Base-by-base conservation (phyloP, 37 sponge, comb jelly and placozoan genomes). In the Oopsacas minuta region DNA sequence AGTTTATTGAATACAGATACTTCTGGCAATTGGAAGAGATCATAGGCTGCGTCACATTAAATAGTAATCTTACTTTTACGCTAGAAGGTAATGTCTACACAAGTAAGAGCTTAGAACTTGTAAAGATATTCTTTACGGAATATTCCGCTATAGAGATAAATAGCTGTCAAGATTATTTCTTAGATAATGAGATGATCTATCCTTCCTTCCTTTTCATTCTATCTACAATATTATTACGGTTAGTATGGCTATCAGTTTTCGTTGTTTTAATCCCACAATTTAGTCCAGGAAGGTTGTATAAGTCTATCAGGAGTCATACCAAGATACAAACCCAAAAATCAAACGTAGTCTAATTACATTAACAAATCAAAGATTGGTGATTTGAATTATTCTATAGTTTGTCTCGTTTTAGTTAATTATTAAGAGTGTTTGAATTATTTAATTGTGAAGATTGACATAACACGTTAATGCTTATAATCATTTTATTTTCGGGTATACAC, bases 11-110 rank as follows among this genome's bases (percentile, higher is more conserved):
- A 5, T 61, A 61, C 22, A 12, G 22, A 3, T 61, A 61, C 28
- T 61, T 32, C 28, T 61, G 75, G 75, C 22, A 61, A 32, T 61
- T 61, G 75, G 75, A 61, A n/a, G 75, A 61, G 75, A 61, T 61
- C 30, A 61, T 61, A 32, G 75, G 75, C 22, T 61, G 75, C 22
- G 22, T 61, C 7, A 61, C 75, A 20, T 34, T 61, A 34, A 34
- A 61, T 3, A 25, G 75, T 61, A 61, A 61, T n/a, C 22, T 61
- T n/a, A 61, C 17, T 10, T 61, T 32, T n/a, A 3, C 30, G 22
- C 20, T 61, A 5, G 75, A 61, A 32, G 75, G 75, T 32, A 34
- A 61, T 5, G 75, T 61, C 3, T n/a, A 61, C 22, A 12, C 32
- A 20, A 34, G 75, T 32, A 61, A 20, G 75, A 12, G 17, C 7